Percentiles rank a stretch among this genome's conserved stretches.
Conservation (phyloP, 2,113 vertebrate species). For the Montifringilla adamsi region DNA sequence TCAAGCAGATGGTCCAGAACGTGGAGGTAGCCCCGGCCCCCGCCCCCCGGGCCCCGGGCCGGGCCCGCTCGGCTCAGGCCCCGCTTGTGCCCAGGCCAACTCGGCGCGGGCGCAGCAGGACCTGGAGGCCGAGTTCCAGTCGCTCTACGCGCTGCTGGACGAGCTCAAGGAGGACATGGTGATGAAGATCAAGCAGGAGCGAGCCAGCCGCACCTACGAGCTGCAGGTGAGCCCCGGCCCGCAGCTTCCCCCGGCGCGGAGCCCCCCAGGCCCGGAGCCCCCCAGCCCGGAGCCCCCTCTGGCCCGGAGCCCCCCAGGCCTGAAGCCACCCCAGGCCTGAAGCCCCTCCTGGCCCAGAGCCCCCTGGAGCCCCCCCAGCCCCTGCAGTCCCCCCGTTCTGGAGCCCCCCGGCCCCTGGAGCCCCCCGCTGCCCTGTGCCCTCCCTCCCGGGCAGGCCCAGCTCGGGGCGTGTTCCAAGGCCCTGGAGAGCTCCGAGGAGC, state of each 20-base stretch:
- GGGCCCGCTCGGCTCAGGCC: not conserved
- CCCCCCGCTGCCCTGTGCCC: not conserved
- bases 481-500: constrained; percentile 93
- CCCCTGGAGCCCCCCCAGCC: too few species aligned
- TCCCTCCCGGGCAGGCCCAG: constrained; percentile 79
- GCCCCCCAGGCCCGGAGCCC: not conserved
- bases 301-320: too few species aligned
- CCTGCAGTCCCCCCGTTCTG: too few species aligned
- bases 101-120: constrained; percentile 85
- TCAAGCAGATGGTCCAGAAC: constrained; percentile 89
- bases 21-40: constrained; percentile 76
- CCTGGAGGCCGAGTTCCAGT: constrained; percentile 85
- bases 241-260: not conserved
- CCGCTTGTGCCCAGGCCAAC: constrained; percentile 73
- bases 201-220: constrained; percentile 88
- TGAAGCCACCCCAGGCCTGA: too few species aligned
- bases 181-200: constrained; percentile 93
- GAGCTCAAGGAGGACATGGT: constrained; percentile 91
- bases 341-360: not conserved
- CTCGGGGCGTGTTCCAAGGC: constrained; percentile 88
- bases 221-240: constrained; percentile 74
- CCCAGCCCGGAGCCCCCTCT: not conserved
- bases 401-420: too few species aligned
- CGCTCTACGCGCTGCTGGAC: constrained; percentile 82
- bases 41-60: not conserved